These are phyloP conservation scores for Pempheris klunzingeri DNA, from an alignment of 2,797 vertebrate genomes.

Conservation along the genomic window DNA sequence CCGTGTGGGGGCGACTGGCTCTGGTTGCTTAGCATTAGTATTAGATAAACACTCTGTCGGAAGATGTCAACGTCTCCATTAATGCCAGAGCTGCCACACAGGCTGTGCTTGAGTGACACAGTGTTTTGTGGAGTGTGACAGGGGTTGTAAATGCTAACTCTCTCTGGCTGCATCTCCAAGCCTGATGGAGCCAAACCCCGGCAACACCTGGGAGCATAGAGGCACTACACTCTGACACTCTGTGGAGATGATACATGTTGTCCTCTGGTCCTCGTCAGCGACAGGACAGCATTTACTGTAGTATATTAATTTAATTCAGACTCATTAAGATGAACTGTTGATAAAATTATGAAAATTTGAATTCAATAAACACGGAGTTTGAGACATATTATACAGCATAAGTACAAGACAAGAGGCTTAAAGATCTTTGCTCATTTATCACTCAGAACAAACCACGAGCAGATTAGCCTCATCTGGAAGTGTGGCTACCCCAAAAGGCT, in stretches of 20 bases:
- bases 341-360: conserved; percentile 14
- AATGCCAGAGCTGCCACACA: conserved; percentile 84
- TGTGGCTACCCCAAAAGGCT: conserved; percentile 81
- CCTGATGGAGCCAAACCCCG: conserved; percentile 69
- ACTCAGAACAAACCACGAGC: conserved; percentile 71
- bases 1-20: conserved; percentile 73
- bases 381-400: conserved; percentile 48
- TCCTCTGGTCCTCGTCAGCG: conserved; percentile 41
- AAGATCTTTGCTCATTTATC: conserved; percentile 74
- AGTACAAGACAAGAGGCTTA: conserved; percentile 49
- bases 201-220: conserved; percentile 74
- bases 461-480: conserved; percentile 78
- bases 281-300: conserved; percentile 23
- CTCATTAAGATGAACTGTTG: conserved; percentile 4
- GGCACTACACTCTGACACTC: conserved; percentile 67
- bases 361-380: conserved; percentile 34
- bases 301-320: conserved; percentile 10
- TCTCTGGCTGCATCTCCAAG: conserved; percentile 76
- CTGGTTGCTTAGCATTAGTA: conserved; percentile 82
- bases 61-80: conserved; percentile 86
- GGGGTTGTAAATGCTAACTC: conserved; percentile 85
- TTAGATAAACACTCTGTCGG: conserved; percentile 86
- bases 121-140: conserved; percentile 84
- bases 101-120: conserved; percentile 83
- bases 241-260: conserved; percentile 64